Base-by-base conservation (phyloP, 2,888 invertebrate species). In the Linnaemya tessellans region DNA sequence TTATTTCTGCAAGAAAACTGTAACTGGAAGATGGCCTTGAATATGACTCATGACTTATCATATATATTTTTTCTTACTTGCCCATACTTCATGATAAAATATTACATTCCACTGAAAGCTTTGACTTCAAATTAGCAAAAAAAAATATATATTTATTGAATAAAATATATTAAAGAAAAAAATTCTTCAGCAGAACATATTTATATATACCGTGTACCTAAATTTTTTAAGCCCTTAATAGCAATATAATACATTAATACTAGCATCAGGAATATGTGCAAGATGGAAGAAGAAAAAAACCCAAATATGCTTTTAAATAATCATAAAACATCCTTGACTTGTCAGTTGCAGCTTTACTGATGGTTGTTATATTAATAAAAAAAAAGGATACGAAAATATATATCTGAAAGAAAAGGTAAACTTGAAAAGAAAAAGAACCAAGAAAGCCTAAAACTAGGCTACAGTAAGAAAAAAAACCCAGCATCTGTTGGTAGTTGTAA, bases 321-420 rank as follows among this genome's bases (percentile, higher is more conserved):
- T 78, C 81, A 81, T 58, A 74, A 81, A 78, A 81, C 79, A 84
- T 79, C 81, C 81, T 84, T 84, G 84, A 84, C 84, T 84, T 84
- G 75, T 77, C 80, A 77, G 65, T 25, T 51, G 8, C 46, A 56
- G 64, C 22, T 71, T 46, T 64, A 60, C 68, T 68, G 78, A 79
- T 79, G 84, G 54, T 3, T 74, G 49, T 70, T 79, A 15, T 30
- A 74, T 56, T 30, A 3, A 30, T 3, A 15, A 67, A 64, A 58
- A 65, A 64, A 56, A 46, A 73, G 35, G n/a, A 64, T 54, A n/a
- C n/a, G 62, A 20, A 46, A 46, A 54, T n/a, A 46, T 9, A 64
- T 18, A 38, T 58, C 46, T 15, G 65, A 73, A 70, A 43, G 15
- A 62, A 79, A 80, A 80, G 70, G 84, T 70, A 84, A 80, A 84